These are phyloP conservation scores for Sinocyclocheilus anshuiensis DNA, from an alignment of 2,113 vertebrate genomes.

Conservation along the genomic window DNA sequence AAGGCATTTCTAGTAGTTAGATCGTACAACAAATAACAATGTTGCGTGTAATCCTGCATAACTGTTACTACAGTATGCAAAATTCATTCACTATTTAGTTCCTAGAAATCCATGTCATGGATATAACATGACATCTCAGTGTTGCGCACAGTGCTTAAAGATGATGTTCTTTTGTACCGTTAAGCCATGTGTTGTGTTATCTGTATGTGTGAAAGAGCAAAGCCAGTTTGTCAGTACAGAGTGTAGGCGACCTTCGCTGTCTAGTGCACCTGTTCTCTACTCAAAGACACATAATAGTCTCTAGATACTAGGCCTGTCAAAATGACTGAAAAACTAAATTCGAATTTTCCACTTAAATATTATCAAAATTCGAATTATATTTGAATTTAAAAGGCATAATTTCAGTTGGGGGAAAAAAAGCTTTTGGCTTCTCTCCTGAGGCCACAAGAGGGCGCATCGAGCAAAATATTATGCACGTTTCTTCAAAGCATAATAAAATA, in stretches of 20 bases:
- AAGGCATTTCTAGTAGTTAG: neutral
- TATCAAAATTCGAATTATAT: too few species aligned
- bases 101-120: neutral
- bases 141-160: too few species aligned
- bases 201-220: neutral
- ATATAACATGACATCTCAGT: neutral
- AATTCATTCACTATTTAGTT: neutral
- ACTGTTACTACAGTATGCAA: neutral
- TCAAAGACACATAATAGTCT: neutral
- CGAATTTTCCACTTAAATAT: too few species aligned
- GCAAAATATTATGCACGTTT: too few species aligned
- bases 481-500: too few species aligned
- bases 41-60: neutral
- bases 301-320: neutral
- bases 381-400: too few species aligned
- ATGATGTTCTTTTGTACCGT: neutral
- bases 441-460: too few species aligned
- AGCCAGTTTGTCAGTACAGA: constrained; percentile 6
- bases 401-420: too few species aligned
- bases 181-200: neutral
- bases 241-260: neutral
- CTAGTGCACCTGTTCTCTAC: constrained; percentile 15
- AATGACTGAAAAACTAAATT: too few species aligned
- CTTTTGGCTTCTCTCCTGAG: too few species aligned
- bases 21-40: neutral